These are phyloP conservation scores for Ornithoptera alexandrae DNA, from an alignment of 2,888 invertebrate genomes.

Conservation along the genomic window DNA sequence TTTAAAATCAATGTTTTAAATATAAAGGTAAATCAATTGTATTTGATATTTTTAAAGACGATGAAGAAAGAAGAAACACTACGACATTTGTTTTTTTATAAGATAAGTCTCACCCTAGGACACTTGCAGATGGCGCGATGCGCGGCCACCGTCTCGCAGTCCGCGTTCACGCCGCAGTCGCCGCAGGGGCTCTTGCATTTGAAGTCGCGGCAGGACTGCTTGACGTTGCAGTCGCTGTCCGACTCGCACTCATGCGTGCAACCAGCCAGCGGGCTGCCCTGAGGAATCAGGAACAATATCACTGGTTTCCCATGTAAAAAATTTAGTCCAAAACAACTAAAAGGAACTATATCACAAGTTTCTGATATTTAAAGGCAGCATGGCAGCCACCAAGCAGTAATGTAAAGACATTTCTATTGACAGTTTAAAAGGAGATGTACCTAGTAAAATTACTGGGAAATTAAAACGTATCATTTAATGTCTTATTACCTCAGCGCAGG, in stretches of 20 bases:
- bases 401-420: too few species aligned
- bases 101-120: slow-evolving; percentile 79
- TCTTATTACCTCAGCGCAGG: too few species aligned
- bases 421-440: too few species aligned
- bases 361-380: neutral
- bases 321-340: neutral
- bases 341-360: neutral
- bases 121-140: slow-evolving; percentile 90
- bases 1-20: too few species aligned
- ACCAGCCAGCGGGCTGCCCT: slow-evolving; percentile 87
- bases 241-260: slow-evolving; percentile 92
- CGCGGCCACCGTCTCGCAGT: slow-evolving; percentile 86
- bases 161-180: slow-evolving; percentile 88
- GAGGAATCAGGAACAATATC: slow-evolving; percentile 27
- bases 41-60: too few species aligned
- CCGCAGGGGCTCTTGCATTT: slow-evolving; percentile 88
- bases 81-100: neutral
- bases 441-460: too few species aligned
- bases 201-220: slow-evolving; percentile 86
- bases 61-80: too few species aligned
- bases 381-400: too few species aligned
- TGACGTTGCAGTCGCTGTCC: slow-evolving; percentile 85
- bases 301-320: neutral
- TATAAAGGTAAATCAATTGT: too few species aligned
- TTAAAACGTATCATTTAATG: too few species aligned